Conservation (phyloP, 2,113 vertebrate species). For the Salvelinus sp. region DNA sequence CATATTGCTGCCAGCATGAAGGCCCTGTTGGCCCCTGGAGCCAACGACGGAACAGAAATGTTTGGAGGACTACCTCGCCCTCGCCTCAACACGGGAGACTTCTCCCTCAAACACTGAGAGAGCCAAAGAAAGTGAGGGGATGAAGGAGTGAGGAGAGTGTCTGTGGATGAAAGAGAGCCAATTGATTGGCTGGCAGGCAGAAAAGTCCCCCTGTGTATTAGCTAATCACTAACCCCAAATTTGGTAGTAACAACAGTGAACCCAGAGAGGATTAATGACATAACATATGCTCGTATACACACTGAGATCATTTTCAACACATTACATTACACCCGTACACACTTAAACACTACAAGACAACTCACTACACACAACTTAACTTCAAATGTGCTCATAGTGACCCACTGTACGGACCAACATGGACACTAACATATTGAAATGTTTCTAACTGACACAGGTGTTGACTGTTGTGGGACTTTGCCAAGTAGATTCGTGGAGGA, state of each 20-base stretch:
- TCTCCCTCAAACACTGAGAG: conserved; percentile 78
- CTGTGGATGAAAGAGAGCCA: conserved; percentile 1
- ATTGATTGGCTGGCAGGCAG: conserved; percentile 27
- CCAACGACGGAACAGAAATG: conserved; percentile 86
- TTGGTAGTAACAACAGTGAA: conserved; percentile 15
- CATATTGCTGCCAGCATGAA: conserved; percentile 91
- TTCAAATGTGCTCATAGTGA: conserved; percentile 12
- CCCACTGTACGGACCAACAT: conserved; percentile 17
- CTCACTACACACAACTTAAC: not conserved
- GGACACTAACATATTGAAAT: conserved; percentile 22
- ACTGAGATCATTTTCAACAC: conserved; percentile 52
- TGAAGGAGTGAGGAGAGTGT: conserved; percentile 27
- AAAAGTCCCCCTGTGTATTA: conserved; percentile 52
- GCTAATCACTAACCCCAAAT: conserved; percentile 52
- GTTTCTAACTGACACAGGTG: conserved; percentile 2
- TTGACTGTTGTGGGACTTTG: not conserved
- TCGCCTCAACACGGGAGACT: conserved; percentile 90
- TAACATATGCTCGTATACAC: conserved; percentile 38
- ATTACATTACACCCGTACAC: conserved; percentile 4
- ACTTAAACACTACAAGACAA: conserved; percentile 38
- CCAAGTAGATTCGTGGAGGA: not conserved
- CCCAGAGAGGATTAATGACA: conserved; percentile 41
- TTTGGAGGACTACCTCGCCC: conserved; percentile 89
- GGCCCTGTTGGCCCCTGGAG: conserved; percentile 83
- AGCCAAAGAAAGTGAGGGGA: not conserved